These are phyloP conservation scores for Phoenicopterus ruber DNA, from an alignment of 2,113 vertebrate species.

Conservation along the genomic window DNA sequence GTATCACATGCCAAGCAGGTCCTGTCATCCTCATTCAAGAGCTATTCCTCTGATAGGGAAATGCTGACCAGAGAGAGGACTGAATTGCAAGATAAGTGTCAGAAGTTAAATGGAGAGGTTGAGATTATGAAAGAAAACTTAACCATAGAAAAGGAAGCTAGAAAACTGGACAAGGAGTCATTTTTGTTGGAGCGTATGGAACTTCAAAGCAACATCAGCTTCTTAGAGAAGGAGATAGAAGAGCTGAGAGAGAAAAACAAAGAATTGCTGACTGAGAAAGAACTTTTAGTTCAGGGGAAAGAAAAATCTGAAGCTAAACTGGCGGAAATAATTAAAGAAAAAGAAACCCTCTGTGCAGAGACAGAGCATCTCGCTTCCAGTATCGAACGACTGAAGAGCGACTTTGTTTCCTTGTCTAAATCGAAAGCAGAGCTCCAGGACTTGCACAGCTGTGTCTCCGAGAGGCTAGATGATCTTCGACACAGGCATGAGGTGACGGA, in stretches of 20 bases:
- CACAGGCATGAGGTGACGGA: conserved; percentile 53
- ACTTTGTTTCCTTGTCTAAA: conserved; percentile 60
- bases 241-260: conserved; percentile 48
- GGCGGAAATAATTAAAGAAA: conserved; percentile 66
- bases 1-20: conserved; percentile 64
- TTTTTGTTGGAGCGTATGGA: conserved; percentile 58
- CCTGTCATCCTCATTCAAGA: conserved; percentile 71
- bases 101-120: conserved; percentile 67
- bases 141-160: conserved; percentile 65
- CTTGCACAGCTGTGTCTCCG: conserved; percentile 52
- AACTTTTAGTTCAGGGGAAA: conserved; percentile 70
- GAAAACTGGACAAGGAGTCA: conserved; percentile 59
- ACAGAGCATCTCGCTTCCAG: conserved; percentile 67
- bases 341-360: conserved; percentile 56
- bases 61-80: conserved; percentile 66
- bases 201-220: conserved; percentile 47
- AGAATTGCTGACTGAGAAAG: conserved; percentile 70
- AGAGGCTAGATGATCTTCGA: conserved; percentile 71
- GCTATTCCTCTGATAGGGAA: conserved; percentile 68
- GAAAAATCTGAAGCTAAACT: conserved; percentile 64
- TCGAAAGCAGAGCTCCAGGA: conserved; percentile 74
- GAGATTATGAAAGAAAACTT: conserved; percentile 61
- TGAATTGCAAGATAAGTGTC: conserved; percentile 70
- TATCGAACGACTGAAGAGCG: conserved; percentile 68
- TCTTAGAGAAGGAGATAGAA: conserved; percentile 68